phyloP scores from a whole-genome alignment of 2,113 vertebrate genomes.

The Casuarius casuarius region DNA sequence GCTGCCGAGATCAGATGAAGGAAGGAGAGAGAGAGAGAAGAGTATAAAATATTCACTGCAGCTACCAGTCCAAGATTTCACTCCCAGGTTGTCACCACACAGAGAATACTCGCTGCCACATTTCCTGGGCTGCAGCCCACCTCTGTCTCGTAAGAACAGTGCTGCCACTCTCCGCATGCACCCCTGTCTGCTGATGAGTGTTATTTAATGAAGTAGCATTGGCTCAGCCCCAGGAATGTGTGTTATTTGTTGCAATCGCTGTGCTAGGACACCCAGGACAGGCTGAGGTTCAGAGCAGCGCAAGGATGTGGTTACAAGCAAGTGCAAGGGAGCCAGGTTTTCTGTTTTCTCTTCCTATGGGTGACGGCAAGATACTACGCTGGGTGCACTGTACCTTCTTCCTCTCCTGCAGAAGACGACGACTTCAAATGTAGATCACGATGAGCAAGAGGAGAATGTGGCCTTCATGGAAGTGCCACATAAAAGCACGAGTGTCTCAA shows the following conservation, averaged over 20 bases:
- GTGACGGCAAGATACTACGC: fast-evolving
- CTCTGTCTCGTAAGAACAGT: not conserved
- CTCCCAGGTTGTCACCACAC: not conserved
- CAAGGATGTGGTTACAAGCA: not conserved
- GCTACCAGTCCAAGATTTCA: not conserved
- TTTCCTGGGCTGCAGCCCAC: not conserved
- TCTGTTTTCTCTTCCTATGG: not conserved
- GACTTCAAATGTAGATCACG: not conserved
- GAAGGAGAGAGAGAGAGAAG: not conserved
- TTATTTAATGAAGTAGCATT: not conserved
- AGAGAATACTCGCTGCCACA: not conserved
- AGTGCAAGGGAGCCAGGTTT: not conserved
- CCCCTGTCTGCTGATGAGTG: not conserved
- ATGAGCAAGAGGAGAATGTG: fast-evolving
- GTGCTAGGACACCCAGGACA: fast-evolving
- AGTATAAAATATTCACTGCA: not conserved
- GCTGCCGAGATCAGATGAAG: not conserved
- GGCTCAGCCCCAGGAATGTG: not conserved
- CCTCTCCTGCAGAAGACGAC: not conserved
- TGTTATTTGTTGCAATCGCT: not conserved
- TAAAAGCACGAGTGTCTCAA: too few species aligned
- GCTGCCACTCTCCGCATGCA: not conserved
- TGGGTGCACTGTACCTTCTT: not conserved
- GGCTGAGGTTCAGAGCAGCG: fast-evolving
- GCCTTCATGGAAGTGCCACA: fast-evolving